A percentile compares a stretch with the other conserved stretches of the same genome.
Conservation (phyloP, 2,113 vertebrate genomes). For the Petromus typicus region DNA sequence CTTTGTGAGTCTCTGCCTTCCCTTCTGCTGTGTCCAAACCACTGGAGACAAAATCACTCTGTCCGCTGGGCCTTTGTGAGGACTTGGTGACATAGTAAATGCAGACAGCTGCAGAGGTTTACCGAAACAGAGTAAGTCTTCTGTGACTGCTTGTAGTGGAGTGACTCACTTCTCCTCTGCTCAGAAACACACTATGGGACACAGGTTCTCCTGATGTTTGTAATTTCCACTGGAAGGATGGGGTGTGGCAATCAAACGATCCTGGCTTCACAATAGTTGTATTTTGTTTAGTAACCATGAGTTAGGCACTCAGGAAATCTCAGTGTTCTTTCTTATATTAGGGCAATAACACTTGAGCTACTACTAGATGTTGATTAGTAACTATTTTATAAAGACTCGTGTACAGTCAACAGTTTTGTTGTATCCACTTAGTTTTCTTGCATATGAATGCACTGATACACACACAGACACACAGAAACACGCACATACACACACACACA, state of each 20-base stretch:
- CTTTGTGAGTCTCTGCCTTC: not conserved
- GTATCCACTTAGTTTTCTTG: not conserved
- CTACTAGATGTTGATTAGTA: not conserved
- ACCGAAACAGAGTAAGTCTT: not conserved
- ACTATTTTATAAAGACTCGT: too few relatives aligned
- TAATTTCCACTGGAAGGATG: not conserved
- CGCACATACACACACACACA: not conserved
- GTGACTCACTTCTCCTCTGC: not conserved
- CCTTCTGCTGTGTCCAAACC: not conserved
- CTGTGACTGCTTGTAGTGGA: too few relatives aligned
- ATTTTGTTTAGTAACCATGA: too few relatives aligned
- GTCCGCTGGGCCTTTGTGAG: not conserved
- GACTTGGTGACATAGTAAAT: not conserved
- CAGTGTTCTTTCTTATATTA: not conserved
- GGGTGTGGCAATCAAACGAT: accelerated
- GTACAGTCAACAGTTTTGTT: not conserved
- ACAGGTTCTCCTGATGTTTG: too few relatives aligned
- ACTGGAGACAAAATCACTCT: not conserved
- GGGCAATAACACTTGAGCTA: not conserved
- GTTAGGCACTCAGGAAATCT: not conserved
- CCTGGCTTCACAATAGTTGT: accelerated
- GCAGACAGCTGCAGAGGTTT: too few relatives aligned
- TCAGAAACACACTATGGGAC: not conserved
- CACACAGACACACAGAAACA: not conserved
- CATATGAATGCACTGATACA: accelerated